A percentile compares a stretch with the other conserved stretches of the same genome.
Conservation (phyloP, 2,797 vertebrate genomes). For the Dipus sagitta region DNA sequence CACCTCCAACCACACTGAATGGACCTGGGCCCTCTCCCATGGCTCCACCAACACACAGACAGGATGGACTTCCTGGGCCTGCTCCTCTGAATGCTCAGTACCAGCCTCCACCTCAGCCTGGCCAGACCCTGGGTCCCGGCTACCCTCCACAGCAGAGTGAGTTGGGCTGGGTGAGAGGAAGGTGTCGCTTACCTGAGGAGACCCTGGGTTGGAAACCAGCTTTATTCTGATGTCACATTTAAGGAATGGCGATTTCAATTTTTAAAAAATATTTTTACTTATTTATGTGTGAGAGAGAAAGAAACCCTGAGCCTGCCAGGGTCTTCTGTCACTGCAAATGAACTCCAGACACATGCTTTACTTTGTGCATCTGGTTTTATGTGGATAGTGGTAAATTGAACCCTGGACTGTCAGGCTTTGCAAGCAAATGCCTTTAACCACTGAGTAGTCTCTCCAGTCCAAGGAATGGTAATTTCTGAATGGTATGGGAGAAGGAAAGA, state of each 20-base stretch:
- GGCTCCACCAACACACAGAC: conserved; percentile 81
- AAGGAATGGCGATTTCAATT: not conserved
- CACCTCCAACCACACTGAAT: conserved; percentile 84
- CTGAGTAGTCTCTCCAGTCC: no score
- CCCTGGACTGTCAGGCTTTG: no score
- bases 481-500: not conserved
- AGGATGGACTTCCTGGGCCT: conserved; percentile 88
- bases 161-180: not conserved
- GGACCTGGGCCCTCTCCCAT: conserved; percentile 85
- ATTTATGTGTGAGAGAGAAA: no score
- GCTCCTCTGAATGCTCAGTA: conserved; percentile 87
- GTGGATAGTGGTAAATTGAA: no score
- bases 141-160: conserved; percentile 87
- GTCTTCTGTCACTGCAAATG: no score
- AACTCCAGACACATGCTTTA: no score
- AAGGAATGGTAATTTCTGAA: not conserved
- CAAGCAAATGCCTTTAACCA: no score
- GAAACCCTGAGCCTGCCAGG: no score
- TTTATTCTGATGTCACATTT: not conserved
- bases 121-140: conserved; percentile 85
- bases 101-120: conserved; percentile 90
- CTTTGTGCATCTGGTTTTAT: no score
- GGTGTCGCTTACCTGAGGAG: not conserved
- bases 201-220: not conserved
- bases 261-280: not conserved